Percentiles rank a stretch among this genome's conserved stretches.
Conservation (phyloP, 2,888 invertebrate genomes). For the Steinernema hermaphroditum region DNA sequence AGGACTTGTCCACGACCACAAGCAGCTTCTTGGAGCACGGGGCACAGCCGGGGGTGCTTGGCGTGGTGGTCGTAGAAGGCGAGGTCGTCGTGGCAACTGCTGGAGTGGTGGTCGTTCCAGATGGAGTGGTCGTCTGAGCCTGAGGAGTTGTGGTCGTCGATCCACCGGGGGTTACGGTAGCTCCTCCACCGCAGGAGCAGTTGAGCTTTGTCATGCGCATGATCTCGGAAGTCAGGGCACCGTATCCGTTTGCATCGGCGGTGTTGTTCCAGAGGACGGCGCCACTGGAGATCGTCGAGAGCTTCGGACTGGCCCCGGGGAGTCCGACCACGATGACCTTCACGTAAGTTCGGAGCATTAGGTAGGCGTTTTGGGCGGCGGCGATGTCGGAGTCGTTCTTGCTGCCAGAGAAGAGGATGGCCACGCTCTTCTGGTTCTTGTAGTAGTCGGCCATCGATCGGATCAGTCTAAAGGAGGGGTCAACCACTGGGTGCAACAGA, state of each 20-base stretch:
- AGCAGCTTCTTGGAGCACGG: background rate
- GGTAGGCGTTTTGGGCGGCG: background rate
- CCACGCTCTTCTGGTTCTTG: background rate
- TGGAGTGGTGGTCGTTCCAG: background rate
- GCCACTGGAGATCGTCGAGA: background rate
- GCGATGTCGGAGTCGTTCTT: background rate
- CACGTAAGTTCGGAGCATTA: background rate
- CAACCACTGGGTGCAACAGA: background rate
- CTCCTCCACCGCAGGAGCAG: background rate
- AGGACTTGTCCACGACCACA: background rate
- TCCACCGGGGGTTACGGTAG: background rate
- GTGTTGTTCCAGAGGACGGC: background rate
- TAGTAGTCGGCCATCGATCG: background rate
- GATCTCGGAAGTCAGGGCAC: background rate
- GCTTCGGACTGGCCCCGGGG: background rate
- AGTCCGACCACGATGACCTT: background rate
- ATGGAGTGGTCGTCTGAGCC: background rate
- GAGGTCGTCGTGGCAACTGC: background rate
- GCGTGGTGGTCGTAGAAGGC: background rate
- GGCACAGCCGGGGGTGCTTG: background rate
- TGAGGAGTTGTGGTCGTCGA: background rate
- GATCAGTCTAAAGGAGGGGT: background rate
- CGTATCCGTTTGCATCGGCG: background rate
- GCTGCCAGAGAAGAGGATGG: background rate
- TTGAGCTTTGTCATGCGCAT: background rate